Evolutionary conservation across 2,113 vertebrate genomes (phyloP), one percentile per base, ranked within the genome.

Genomic region (Dunckerocampus dactyliophorus): DNA sequence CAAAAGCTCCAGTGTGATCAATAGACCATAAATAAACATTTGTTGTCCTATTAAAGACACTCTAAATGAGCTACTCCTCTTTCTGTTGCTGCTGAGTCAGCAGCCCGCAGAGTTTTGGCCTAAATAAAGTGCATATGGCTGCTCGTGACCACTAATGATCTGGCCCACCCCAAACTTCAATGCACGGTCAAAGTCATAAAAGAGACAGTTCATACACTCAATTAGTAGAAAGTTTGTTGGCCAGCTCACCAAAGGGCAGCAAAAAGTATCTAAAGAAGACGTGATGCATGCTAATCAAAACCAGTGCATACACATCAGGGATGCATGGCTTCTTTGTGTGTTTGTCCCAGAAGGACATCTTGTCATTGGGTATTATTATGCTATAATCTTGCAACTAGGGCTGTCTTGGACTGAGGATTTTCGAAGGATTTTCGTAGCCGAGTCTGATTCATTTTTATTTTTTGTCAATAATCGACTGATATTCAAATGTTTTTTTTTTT

Each of bases 21-120:
- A 34, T 55, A 42, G n/a, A 46, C 24, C 55, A 22, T 66, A 45
- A 63, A 63, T 66, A 56, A 46, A 47, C 34, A 68, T 72, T 16
- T 52, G 39, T 21, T 66, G 37, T 31, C 13, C 28, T 6, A 12
- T 60, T 63, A 62, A 63, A 43, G 42, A 31, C 37, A 50, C 19
- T 48, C 5, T 13, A 28, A 9, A 4, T 4, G 1, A 3, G 42
- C 20, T 56, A 14, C 39, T 3, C 3, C 51, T 47, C 42, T 19
- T 24, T 2, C 43, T 58, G 15, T 67, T 34, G 17, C 59, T 74
- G 70, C 72, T 66, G 72, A 76, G 47, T 76, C 64, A 67, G 39
- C 8, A 13, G 15, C 24, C 13, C 4, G 39, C 6, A 31, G n/a
- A 52, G 67, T 69, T 52, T 73, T 63, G 58, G 60, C 57, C 34